phyloP scores from a whole-genome alignment of 2,888 invertebrate species.

The Drosophila mulleri region DNA sequence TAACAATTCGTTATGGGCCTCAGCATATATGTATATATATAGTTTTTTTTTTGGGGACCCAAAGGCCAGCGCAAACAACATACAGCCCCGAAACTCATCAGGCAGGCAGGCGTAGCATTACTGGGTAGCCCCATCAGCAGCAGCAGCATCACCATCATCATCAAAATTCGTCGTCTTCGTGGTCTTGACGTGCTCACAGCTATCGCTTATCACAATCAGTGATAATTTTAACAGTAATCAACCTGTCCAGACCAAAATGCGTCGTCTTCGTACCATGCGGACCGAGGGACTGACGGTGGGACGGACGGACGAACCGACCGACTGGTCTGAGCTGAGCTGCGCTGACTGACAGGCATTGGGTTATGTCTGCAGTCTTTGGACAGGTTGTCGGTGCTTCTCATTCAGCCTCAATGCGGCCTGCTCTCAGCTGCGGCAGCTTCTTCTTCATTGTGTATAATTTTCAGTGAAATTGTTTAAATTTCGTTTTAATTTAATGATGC shows the following conservation, averaged over 20 bases:
- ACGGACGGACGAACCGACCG: conserved; percentile 20
- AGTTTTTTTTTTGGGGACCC: conserved; percentile 10
- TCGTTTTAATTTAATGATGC: conserved; percentile 81
- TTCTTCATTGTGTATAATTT: conserved; percentile 72
- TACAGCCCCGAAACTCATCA: conserved; percentile 53
- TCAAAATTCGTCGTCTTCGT: conserved; percentile 61
- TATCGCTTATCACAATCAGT: conserved; percentile 82
- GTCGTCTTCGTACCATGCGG: conserved; percentile 37
- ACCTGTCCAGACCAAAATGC: conserved; percentile 76
- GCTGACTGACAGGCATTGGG: conserved; percentile 51
- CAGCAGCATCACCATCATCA: conserved; percentile 54
- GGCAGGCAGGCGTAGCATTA: conserved; percentile 33
- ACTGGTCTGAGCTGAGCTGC: conserved; percentile 3
- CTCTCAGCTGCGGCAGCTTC: conserved; percentile 47
- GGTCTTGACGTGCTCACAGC: conserved; percentile 77
- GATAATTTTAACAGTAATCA: conserved; percentile 82
- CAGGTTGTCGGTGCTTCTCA: conserved; percentile 62
- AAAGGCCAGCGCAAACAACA: conserved; percentile 44
- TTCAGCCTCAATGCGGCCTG: conserved; percentile 41
- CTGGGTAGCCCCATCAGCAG: conserved; percentile 34
- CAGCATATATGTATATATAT: conserved; percentile 22
- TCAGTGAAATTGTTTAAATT: conserved; percentile 81
- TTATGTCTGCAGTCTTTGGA: conserved; percentile 49
- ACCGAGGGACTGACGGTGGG: conserved; percentile 39
- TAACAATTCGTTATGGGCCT: conserved; percentile 80